Conservation (phyloP, 2,888 invertebrate species). For the Gari tellinella region DNA sequence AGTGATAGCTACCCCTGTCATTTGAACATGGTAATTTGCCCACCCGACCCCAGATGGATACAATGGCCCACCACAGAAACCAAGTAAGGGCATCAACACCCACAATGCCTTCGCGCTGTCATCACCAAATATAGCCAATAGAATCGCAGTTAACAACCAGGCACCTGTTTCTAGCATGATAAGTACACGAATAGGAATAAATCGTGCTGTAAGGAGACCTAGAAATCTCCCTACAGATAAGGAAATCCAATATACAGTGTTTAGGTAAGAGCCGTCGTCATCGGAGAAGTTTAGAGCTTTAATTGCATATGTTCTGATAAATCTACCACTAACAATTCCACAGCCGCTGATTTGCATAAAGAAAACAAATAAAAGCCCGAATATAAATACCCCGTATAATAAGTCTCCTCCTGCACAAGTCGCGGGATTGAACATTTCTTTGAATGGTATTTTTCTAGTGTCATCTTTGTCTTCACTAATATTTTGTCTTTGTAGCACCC, state of each 20-base stretch:
- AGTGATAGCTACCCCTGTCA: conserved; percentile 68
- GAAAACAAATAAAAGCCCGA: conserved; percentile 61
- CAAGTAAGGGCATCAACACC: conserved; percentile 63
- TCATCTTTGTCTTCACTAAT: background rate
- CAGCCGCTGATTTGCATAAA: conserved; percentile 67
- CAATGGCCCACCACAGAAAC: conserved; percentile 61
- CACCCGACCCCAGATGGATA: conserved; percentile 71
- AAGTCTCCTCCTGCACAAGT: conserved; percentile 65
- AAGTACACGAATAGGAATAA: conserved; percentile 60
- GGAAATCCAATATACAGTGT: conserved; percentile 72
- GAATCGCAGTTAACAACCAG: conserved; percentile 37
- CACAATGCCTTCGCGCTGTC: conserved; percentile 57
- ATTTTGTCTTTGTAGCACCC: background rate
- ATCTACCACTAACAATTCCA: conserved; percentile 67
- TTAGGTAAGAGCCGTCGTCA: conserved; percentile 61
- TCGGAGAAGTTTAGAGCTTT: conserved; percentile 63
- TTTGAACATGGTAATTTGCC: conserved; percentile 68
- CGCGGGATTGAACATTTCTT: too few relatives aligned
- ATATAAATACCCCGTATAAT: conserved; percentile 57
- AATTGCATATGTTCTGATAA: conserved; percentile 69
- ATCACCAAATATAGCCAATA: conserved; percentile 61
- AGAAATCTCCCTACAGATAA: conserved; percentile 63
- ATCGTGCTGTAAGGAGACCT: conserved; percentile 60
- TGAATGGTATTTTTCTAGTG: conserved; percentile 54
- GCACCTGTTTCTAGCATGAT: conserved; percentile 60